A percentile compares a stretch with the other conserved stretches of the same genome.
Conservation (phyloP, 2,113 vertebrate genomes). For the Haemorhous mexicanus region DNA sequence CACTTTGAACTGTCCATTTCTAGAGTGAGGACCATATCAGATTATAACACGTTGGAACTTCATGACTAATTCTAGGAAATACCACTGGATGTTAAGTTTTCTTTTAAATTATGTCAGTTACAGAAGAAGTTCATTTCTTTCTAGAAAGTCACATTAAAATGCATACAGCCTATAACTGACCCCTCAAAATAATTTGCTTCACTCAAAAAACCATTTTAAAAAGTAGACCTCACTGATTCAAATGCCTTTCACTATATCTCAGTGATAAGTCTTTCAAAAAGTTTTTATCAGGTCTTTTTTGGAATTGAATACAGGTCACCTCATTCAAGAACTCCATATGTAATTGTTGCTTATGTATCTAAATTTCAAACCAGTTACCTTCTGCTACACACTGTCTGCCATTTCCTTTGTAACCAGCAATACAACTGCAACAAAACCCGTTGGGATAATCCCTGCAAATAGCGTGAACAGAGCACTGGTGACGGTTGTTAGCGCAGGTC, state of each 20-base stretch:
- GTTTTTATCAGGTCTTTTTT: background rate
- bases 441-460: conserved; percentile 84
- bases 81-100: background rate
- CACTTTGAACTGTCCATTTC: background rate
- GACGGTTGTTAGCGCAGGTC: conserved; percentile 82
- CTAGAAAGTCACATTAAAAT: background rate
- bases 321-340: background rate
- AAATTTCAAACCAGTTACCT: conserved; percentile 71
- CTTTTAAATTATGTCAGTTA: background rate
- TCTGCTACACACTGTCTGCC: conserved; percentile 91
- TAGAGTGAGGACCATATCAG: background rate
- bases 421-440: conserved; percentile 91
- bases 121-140: background rate
- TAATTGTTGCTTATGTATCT: background rate
- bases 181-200: background rate
- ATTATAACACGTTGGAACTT: background rate
- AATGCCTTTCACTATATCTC: background rate
- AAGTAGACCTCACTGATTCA: background rate
- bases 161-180: background rate
- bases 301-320: background rate
- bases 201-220: background rate
- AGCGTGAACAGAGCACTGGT: conserved; percentile 88
- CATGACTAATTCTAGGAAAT: background rate
- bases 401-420: conserved; percentile 89
- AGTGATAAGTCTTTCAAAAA: background rate